Evolutionary conservation across 2,888 invertebrate species (phyloP), one percentile per base, ranked within the genome.

Genomic region (Cryptus viduatorius): DNA sequence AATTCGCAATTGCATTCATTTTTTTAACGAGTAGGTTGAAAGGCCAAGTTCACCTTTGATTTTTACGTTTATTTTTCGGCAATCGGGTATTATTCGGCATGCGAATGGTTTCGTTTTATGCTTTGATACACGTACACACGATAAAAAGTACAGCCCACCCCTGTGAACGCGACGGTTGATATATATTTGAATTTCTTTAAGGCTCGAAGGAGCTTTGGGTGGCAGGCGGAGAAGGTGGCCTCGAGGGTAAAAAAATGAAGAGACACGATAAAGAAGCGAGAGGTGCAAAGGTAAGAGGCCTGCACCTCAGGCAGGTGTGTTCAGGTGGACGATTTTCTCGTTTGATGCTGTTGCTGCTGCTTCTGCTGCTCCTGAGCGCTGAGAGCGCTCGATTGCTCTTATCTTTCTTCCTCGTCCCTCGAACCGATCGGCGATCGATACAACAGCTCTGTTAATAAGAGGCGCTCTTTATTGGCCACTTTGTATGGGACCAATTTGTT

Each of bases 401-500:
- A 81, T 73, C 72, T 72, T 37, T 50, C 59, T 53, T 53, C 16
- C n/a, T 78, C 48, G n/a, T 29, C 69, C 16, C 44, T 44, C 83
- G 71, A 37, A 72, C 44, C 53, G 69, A 37, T 56, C 29, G 68
- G 14, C 56, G 61, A 69, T 86, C 77, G 85, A 86, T 76, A 77
- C 71, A 71, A 72, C 56, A 61, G 82, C 86, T 77, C 83, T 85
- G 84, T 90, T 92, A 92, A 91, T 91, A 89, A 90, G 89, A 89
- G 59, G 37, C 82, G 83, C 88, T 86, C 89, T 92, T 92, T 90
- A 91, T 87, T 86, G 88, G 86, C 88, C 87, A 88, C 86, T 89
- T 87, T 86, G 86, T 86, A 87, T 67, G 80, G 88, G 87, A 48
- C 50, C 90, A 90, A 91, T 91, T 91, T 91, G 89, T 87, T 87